phyloP scores from a whole-genome alignment of 2,797 vertebrate species.

The Emys orbicularis region DNA sequence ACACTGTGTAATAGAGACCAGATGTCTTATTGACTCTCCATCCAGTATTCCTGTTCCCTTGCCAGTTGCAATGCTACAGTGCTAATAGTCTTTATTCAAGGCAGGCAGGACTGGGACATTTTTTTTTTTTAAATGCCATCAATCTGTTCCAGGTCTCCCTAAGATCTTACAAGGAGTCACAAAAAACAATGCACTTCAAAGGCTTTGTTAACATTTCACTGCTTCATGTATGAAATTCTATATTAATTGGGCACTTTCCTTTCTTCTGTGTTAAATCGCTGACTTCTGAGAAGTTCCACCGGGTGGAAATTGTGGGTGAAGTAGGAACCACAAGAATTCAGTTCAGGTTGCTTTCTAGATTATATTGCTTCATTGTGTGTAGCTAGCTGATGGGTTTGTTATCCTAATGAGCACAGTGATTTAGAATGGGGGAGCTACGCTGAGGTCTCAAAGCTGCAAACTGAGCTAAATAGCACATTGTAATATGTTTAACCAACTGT shows the following conservation, averaged over 20 bases:
- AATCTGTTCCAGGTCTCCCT: not conserved
- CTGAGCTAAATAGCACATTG: not conserved
- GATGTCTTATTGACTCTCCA: constrained; percentile 43
- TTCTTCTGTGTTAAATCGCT: not conserved
- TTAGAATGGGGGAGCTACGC: not conserved
- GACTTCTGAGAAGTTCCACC: not conserved
- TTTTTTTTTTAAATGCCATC: not conserved
- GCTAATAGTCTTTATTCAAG: constrained; percentile 18
- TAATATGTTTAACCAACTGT: rapidly evolving
- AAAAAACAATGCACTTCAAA: rapidly evolving
- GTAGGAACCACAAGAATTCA: not conserved
- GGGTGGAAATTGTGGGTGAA: constrained; percentile 18
- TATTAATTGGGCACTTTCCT: not conserved
- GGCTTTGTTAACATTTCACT: rapidly evolving
- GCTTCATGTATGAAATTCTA: rapidly evolving
- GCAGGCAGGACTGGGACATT: not conserved
- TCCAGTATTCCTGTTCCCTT: not conserved
- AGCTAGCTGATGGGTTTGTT: not conserved
- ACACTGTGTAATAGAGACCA: constrained; percentile 45
- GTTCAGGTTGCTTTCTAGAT: constrained; percentile 17
- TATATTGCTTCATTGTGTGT: not conserved
- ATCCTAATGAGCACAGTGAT: not conserved
- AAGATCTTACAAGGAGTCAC: not conserved
- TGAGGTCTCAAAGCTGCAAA: not conserved
- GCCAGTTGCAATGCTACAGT: not conserved